Evolutionary conservation across 92 coral and sea anemone genomes (phyloP).

Genomic region (Siderastrea radians): DNA sequence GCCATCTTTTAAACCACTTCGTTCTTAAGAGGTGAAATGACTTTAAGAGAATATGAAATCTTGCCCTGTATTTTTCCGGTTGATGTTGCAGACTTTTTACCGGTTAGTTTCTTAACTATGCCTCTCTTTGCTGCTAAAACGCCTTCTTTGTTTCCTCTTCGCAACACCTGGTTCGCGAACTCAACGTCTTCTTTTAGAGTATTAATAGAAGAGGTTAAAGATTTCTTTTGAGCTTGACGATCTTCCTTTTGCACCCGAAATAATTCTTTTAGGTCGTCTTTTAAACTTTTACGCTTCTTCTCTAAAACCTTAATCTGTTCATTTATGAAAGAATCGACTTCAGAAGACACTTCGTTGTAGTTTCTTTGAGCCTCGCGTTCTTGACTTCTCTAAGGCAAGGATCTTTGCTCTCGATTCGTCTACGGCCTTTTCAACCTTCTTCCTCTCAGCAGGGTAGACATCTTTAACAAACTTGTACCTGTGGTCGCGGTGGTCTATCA

Average conservation of each 20-base stretch:
- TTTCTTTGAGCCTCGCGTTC: background rate
- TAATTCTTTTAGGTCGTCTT: background rate
- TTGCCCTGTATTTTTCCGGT: background rate
- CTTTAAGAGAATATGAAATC: background rate
- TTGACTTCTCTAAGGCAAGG: background rate
- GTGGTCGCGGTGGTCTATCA: constrained; percentile 4
- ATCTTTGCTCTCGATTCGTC: background rate
- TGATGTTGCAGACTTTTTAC: background rate
- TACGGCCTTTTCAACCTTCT: background rate
- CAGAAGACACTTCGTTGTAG: background rate
- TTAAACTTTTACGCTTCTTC: background rate
- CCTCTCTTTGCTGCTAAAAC: background rate
- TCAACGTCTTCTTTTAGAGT: background rate
- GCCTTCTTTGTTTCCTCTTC: background rate
- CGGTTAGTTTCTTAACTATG: background rate
- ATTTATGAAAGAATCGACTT: background rate
- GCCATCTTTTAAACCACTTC: no score
- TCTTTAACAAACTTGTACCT: background rate
- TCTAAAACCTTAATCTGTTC: background rate
- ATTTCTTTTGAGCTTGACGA: background rate
- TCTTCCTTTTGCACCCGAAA: background rate
- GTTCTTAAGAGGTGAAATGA: no score
- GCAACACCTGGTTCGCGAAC: background rate
- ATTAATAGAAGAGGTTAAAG: background rate
- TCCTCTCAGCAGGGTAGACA: background rate